A percentile compares a stretch with the other conserved stretches of the same genome.
Conservation (phyloP, 2,888 invertebrate species). For the Smittia aterrima region DNA sequence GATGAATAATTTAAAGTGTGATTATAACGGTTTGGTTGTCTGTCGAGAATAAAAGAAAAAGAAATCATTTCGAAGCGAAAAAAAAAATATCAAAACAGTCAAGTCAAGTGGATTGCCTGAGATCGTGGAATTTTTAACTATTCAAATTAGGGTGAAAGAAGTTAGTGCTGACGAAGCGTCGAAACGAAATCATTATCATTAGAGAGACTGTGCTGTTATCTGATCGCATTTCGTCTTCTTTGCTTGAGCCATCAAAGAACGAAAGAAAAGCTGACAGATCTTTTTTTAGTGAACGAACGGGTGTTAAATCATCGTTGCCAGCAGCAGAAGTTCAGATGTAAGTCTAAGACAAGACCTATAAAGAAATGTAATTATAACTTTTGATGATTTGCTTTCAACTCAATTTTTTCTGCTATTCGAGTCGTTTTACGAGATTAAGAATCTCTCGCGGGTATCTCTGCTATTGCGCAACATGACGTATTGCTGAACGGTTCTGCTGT, state of each 20-base stretch:
- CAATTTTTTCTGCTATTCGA: neutral
- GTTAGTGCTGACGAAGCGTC: neutral
- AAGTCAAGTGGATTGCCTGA: constrained; percentile 22
- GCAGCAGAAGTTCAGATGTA: neutral
- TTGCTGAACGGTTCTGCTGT: constrained; percentile 1
- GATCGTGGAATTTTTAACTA: constrained; percentile 14
- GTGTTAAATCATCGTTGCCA: constrained; percentile 23
- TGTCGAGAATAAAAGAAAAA: neutral
- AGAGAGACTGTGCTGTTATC: constrained; percentile 17
- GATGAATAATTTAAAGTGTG: constrained; percentile 31
- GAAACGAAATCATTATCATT: constrained; percentile 32
- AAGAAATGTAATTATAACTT: constrained; percentile 37
- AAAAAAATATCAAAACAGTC: neutral
- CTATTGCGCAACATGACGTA: constrained; percentile 14
- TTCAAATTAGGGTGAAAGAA: constrained; percentile 19
- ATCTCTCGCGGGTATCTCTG: neutral
- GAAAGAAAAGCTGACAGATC: neutral
- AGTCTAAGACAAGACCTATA: constrained; percentile 1
- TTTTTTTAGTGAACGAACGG: neutral
- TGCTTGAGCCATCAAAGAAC: neutral
- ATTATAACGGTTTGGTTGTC: constrained; percentile 40
- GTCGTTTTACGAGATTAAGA: neutral
- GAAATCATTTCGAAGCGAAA: neutral
- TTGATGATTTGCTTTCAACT: constrained; percentile 38
- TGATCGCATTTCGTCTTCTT: neutral